These are phyloP conservation scores for Chionomys nivalis DNA, from an alignment of 2,113 vertebrate genomes.

Conservation along the genomic window DNA sequence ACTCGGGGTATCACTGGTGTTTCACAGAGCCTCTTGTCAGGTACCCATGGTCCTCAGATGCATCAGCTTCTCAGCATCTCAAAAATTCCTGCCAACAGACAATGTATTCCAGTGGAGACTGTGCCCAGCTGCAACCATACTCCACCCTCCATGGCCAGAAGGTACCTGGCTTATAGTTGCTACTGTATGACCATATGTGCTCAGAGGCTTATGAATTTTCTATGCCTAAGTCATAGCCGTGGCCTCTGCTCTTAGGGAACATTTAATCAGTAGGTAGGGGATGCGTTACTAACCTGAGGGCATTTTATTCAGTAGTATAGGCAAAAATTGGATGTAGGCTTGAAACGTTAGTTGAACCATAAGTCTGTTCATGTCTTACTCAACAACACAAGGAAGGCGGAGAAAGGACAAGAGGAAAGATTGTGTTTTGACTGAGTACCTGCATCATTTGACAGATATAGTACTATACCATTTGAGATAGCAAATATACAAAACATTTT, in stretches of 20 bases:
- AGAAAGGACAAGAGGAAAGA: no score
- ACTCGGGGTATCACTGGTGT: background rate
- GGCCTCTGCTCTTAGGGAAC: background rate
- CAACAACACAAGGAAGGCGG: background rate
- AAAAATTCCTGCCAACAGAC: accelerated
- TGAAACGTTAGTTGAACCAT: background rate
- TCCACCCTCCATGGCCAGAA: background rate
- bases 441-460: background rate
- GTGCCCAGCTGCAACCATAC: accelerated
- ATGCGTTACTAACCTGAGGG: background rate
- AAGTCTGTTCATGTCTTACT: background rate
- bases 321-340: background rate
- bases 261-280: background rate
- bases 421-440: background rate
- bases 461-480: no score
- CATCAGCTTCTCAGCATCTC: background rate
- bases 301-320: background rate
- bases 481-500: background rate
- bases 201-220: background rate
- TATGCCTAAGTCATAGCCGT: background rate
- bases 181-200: no score
- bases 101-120: background rate
- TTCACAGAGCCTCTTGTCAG: background rate
- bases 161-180: background rate
- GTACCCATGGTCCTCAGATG: background rate